Evolutionary conservation across 92 coral and sea anemone genomes (phyloP), one percentile per base, ranked within the genome.

Genomic region (Chrysogorgia sp.): DNA sequence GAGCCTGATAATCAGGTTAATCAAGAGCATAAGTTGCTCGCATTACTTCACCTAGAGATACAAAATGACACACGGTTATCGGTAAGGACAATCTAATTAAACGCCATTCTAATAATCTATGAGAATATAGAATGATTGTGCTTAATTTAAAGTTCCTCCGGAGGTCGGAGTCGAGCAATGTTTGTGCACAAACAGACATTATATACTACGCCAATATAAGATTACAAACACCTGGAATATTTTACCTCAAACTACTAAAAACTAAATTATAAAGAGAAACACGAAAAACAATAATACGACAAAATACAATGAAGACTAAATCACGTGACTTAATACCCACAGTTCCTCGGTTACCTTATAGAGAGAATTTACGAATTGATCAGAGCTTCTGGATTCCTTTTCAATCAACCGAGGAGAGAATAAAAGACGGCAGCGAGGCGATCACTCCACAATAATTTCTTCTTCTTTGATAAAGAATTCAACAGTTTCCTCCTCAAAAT

Each of bases 381-480:
- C 79, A 72, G 79, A 72, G 79, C 79, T 72, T 35, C 79, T n/a
- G 53, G n/a, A 47, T 47, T 47, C n/a, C n/a, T 47, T 41, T 29
- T 25, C 3, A 48, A 25, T 20, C 33, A 37, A 52, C 25, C 20
- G 28, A 29, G 31, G 63, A 34, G 10, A 37, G 52, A 33, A 59
- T 13, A 26, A n/a, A 34, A 21, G 25, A 32, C 19, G 71, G 13
- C 17, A 47, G 15, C 53, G 14, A 47, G n/a, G 53, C 49, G 81
- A 96, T 83, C 87, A 96, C 89, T 96, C 97, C 58, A 96, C 96
- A 37, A 82, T 86, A 55, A 71, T 87, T 55, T 85, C 74, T 86
- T 96, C 99, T 85, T 96, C 99, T 83, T 96, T 91, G 77, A 91
- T 86, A 96, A 96, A 96, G 99, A 96, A 96, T 75, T 96, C 99